These are phyloP conservation scores for Stomorhina lunata DNA, from an alignment of 2,888 invertebrate species.

Conservation along the genomic window DNA sequence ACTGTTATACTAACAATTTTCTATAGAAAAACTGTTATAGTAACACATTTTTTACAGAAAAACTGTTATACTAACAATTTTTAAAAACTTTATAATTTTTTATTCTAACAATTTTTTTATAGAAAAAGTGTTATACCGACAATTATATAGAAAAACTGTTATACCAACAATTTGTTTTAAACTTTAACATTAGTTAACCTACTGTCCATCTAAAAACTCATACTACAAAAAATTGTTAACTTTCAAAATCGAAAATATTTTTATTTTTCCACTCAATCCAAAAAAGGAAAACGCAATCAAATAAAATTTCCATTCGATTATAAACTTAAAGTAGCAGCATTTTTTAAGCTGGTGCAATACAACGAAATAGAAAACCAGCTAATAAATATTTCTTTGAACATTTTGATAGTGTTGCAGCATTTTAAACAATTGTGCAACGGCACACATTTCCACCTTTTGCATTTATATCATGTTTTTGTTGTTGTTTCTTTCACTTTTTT, in stretches of 20 bases:
- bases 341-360: not conserved
- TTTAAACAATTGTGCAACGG: slow-evolving; percentile 55
- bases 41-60: too few relatives aligned
- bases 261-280: not conserved
- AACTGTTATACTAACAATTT: too few relatives aligned
- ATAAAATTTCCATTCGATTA: not conserved
- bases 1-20: too few relatives aligned
- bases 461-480: not conserved
- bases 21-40: too few relatives aligned
- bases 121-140: too few relatives aligned
- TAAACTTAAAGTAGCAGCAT: not conserved
- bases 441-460: slow-evolving; percentile 3
- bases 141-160: not conserved
- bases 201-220: not conserved
- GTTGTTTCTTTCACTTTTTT: slow-evolving; percentile 26
- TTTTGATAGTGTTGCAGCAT: slow-evolving; percentile 31
- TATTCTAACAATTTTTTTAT: too few relatives aligned
- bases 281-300: not conserved
- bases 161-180: too few relatives aligned
- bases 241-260: not conserved
- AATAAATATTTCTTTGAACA: not conserved
- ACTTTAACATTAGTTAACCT: not conserved
- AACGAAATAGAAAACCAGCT: slow-evolving; percentile 5
- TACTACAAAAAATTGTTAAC: not conserved
- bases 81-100: too few relatives aligned